Evolutionary conservation across 2,113 vertebrate genomes (phyloP), one percentile per base, ranked within the genome.

Genomic region (Gulo gulo): DNA sequence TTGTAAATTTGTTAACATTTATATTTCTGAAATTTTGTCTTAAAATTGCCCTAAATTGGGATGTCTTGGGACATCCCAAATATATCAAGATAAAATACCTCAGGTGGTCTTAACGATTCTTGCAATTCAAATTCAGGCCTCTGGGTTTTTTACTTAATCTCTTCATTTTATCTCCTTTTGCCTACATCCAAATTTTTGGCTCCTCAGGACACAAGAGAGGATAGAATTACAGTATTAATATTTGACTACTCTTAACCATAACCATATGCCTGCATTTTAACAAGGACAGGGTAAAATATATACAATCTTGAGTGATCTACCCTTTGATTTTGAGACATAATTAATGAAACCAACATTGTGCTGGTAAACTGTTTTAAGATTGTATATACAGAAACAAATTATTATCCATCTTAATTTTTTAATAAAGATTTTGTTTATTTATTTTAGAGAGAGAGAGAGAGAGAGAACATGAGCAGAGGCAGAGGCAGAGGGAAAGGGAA

Each of bases 131-230:
- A 96, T 29, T 90, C 65, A 83, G 61, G 15, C 39, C 15, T n/a
- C 29, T 21, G 11, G n/a, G 14, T 12, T 34, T 92, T 67, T 82
- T 90, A 29, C 67, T 78, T 86, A 59, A 71, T 95, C 55, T 88
- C 42, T 69, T 83, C 16, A 69, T 84, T 92, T 97, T 83, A 73
- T 95, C 20, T 79, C 39, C 21, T 95, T 91, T 84, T 59, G 59
- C 67, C 31, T 87, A 36, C 0, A 45, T 16, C 47, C n/a, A 59
- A 65, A 82, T 73, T 95, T 24, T 67, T 96, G 59, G 18, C 85
- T 86, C 34, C 88, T 45, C 59, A 79, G 45, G 12, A 82, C 45
- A 84, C 2, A 74, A 90, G 55, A 50, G 31, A 65, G 61, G 63
- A 92, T 45, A 93, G 76, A 80, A 86, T 67, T 69, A 85, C 7